Percentiles rank a stretch among this genome's conserved stretches.
These are phyloP conservation scores for Macroglossus sobrinus DNA, from an alignment of 2,113 vertebrate species.

Conservation along the genomic window DNA sequence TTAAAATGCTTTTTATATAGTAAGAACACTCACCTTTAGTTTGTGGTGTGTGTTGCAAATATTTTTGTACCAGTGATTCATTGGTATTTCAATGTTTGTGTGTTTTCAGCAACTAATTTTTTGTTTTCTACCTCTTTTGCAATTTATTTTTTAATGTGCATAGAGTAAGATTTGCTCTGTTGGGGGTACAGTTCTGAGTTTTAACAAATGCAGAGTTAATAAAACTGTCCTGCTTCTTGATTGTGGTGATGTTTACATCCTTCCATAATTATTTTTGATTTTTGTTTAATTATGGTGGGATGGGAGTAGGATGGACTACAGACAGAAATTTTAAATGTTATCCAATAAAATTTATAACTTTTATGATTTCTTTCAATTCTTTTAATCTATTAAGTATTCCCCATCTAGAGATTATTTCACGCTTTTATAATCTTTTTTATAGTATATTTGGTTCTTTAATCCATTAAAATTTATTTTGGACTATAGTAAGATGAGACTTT, in stretches of 20 bases:
- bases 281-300: constrained; percentile 16
- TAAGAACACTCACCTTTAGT: background rate
- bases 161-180: background rate
- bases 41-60: background rate
- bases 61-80: background rate
- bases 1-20: background rate
- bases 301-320: background rate
- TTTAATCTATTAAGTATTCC: constrained; percentile 55
- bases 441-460: constrained; percentile 36
- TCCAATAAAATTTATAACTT: constrained; percentile 42
- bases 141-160: background rate
- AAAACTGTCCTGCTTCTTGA: background rate
- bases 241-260: background rate
- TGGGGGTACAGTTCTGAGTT: background rate
- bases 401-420: background rate
- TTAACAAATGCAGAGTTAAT: background rate
- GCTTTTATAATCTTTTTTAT: constrained; percentile 41
- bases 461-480: constrained; percentile 50
- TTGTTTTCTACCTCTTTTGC: background rate
- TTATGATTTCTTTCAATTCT: constrained; percentile 15
- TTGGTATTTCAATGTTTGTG: background rate
- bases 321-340: constrained; percentile 16
- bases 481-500: constrained; percentile 13
- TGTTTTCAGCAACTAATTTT: background rate
- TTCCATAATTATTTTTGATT: background rate